Base-by-base conservation (phyloP, 2,888 invertebrate species). In the Diarsia rubi region DNA sequence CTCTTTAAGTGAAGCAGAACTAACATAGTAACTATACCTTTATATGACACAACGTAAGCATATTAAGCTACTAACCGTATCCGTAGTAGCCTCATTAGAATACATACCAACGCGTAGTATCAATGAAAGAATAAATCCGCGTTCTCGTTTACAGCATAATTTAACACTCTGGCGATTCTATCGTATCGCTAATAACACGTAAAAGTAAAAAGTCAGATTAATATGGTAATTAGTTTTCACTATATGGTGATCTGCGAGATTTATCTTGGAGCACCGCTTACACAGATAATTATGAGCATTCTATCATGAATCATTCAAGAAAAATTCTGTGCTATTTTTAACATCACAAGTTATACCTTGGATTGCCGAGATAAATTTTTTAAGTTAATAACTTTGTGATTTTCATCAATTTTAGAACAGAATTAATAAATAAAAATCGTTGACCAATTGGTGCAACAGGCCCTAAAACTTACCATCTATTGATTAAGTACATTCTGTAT, bases 191-290 rank as follows among this genome's bases (percentile, higher is more conserved):
- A 75, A 62, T 62, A 78, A 70, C 59, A 52, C 59, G 75, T 73
- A 81, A 84, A 82, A 79, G 79, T 79, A 68, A 79, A 77, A 75
- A 71, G 19, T 47, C 11, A 54, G 49, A 69, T 85, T 69, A 62
- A 12, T 67, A 79, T 84, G 79, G 5, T 79, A 84, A 84, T 73
- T 44, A 74, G 79, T 37, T 84, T 84, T 84, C 84, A 72, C 85
- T 75, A 60, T 75, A 60, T 42, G 24, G 49, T 66, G 69, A 78
- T 84, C 60, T 54, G 27, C 0, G 52, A 60, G 64, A 74, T 69
- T 52, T 70, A 68, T 68, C 57, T 68, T 57, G 24, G n/a, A 45
- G 57, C 49, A 60, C 60, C 60, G 59, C 37, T 80, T 44, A 27
- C 37, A n/a, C 12, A 52, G 31, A 60, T 64, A 65, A 68, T 60